Base-by-base conservation (phyloP, 1,140 invertebrate species). In the Halesus radiatus region DNA sequence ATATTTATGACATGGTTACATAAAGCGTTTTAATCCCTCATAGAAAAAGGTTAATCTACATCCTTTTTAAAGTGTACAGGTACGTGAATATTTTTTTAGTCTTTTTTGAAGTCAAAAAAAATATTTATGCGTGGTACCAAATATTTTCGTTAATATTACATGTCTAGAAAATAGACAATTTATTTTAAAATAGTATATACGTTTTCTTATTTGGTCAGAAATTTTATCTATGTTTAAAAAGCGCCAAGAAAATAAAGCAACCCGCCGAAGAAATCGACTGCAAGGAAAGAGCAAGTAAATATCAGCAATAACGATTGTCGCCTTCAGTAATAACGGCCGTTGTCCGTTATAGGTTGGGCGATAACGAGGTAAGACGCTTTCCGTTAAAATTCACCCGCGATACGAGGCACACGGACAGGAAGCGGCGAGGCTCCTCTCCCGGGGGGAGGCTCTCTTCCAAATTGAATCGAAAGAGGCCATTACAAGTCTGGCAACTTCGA, bases 221-320 rank as follows among this genome's bases (percentile, higher is more conserved):
- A 56, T 56, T 1, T 8, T 56, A 3, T 29, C 26, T 5, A n/a
- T n/a, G 26, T 22, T 56, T 56, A 0, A 56, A 50, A 70, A 70
- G 37, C 37, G 37, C 16, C 3, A 26, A 29, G 3, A 29, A 22
- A 32, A 58, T 15, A 77, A 77, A 77, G 6, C 20, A 15, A 18
- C 58, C 26, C 29, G 45, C 18, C 18, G 26, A 15, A 62, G 72
- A 53, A 56, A 53, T 32, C 22, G 60, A 73, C 26, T 16, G 45
- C 37, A 37, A 37, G 54, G 62, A n/a, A 50, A 29, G 16, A 37
- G 29, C 78, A 78, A 81, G 70, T 72, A 76, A 68, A 81, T 81
- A 78, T 66, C 45, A 74, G 68, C 76, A 81, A 81, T 81, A 81
- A 80, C 72, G 64, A 76, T 76, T 76, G 73, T 45, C 73, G 73